A percentile compares a stretch with the other conserved stretches of the same genome.
phyloP scores from a whole-genome alignment of 2,113 vertebrate species.

The Hystrix brachyura region DNA sequence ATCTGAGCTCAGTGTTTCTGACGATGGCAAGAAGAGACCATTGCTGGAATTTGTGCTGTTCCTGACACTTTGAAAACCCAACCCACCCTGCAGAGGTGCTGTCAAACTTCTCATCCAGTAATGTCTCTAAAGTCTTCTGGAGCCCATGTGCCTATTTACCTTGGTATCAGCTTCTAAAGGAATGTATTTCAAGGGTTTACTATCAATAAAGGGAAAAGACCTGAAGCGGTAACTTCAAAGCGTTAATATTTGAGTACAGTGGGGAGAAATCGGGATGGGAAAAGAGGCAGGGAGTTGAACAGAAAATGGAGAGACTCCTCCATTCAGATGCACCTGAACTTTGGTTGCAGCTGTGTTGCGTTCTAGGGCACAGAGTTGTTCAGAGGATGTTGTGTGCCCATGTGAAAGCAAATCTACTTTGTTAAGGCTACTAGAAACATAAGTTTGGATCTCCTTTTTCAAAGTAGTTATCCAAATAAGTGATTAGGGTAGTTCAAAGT shows the following conservation, averaged over 20 bases:
- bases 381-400: not conserved
- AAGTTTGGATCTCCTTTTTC: slow-evolving; percentile 36
- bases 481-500: not conserved
- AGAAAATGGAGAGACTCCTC: not conserved
- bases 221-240: not conserved
- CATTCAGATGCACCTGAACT: not conserved
- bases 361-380: not conserved
- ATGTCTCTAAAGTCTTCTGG: slow-evolving; percentile 25
- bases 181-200: slow-evolving; percentile 1
- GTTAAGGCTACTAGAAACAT: slow-evolving; percentile 44
- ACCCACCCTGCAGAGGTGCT: not conserved
- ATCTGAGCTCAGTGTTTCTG: not conserved
- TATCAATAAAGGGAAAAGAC: not conserved
- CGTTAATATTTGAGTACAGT: not conserved
- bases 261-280: not conserved
- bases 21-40: not conserved
- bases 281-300: not conserved
- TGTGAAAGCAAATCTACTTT: not conserved
- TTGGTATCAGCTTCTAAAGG: not conserved
- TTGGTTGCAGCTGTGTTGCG: not conserved
- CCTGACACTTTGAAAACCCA: not conserved
- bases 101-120: not conserved
- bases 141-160: not conserved
- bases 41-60: slow-evolving; percentile 14
- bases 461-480: slow-evolving; percentile 37